Percentiles rank a stretch among this genome's conserved stretches.
These are phyloP conservation scores for Apteryx mantelli DNA, from an alignment of 2,113 vertebrate genomes.

Conservation along the genomic window DNA sequence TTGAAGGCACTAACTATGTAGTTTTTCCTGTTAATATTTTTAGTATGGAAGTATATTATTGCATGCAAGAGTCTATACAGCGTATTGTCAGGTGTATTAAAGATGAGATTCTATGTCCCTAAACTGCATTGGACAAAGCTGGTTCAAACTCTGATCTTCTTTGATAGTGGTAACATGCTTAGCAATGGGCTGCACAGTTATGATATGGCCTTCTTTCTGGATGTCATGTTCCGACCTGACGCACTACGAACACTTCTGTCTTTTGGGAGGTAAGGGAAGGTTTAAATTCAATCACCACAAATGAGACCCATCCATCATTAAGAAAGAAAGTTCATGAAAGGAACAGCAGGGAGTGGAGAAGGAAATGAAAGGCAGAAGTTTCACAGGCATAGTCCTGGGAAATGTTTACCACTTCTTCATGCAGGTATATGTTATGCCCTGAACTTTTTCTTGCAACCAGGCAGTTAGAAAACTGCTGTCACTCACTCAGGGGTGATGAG, in stretches of 20 bases:
- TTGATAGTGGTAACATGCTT: neutral
- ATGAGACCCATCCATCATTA: neutral
- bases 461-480: neutral
- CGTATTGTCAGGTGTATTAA: neutral
- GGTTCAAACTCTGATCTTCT: neutral
- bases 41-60: neutral
- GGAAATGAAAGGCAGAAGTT: neutral
- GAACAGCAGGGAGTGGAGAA: neutral
- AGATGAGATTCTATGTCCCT: neutral
- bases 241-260: neutral
- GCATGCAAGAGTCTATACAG: neutral
- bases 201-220: neutral
- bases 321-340: neutral
- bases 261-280: neutral
- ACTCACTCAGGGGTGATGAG: neutral
- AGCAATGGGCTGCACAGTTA: neutral
- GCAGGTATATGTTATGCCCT: neutral
- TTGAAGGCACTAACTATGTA: neutral
- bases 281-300: neutral
- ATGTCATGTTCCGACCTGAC: neutral
- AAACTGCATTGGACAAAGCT: neutral
- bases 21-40: neutral
- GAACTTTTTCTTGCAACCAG: neutral
- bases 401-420: neutral
- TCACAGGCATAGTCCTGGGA: neutral